Evolutionary conservation across 2,797 vertebrate species (phyloP).

Genomic region (Thripadectes ignobilis): DNA sequence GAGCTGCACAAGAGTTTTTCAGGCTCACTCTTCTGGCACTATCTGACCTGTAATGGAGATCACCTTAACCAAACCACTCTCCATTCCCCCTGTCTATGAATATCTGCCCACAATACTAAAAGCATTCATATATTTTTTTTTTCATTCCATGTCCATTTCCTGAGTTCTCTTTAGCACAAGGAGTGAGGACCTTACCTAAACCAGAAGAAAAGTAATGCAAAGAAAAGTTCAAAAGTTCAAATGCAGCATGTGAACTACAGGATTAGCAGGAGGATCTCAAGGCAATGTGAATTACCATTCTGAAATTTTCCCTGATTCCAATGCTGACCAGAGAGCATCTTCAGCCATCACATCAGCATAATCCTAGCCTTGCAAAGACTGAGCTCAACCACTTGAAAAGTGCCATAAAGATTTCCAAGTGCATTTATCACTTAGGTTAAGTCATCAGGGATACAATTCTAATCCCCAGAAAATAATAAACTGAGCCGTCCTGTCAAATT

Average conservation of each 20-base stretch:
- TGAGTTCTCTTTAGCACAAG: neutral
- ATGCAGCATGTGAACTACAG: neutral
- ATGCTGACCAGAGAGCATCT: neutral
- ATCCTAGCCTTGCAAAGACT: neutral
- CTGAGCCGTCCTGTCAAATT: neutral
- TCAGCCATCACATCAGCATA: neutral
- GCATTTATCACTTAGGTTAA: neutral
- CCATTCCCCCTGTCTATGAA: neutral
- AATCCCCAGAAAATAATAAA: constrained; percentile 21
- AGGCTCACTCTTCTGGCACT: neutral
- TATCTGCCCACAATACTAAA: neutral
- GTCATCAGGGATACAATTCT: neutral
- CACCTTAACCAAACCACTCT: neutral
- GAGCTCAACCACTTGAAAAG: neutral
- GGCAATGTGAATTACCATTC: neutral
- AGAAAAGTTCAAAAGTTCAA: neutral
- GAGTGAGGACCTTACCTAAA: neutral
- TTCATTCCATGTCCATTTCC: neutral
- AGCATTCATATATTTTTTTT: neutral
- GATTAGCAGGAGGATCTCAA: neutral
- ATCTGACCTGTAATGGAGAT: neutral
- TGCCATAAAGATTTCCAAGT: neutral
- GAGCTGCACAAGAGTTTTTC: neutral
- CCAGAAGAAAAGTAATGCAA: neutral
- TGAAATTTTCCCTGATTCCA: neutral